Evolutionary conservation across 2,113 vertebrate genomes (phyloP).

Genomic region (Suncus etruscus): DNA sequence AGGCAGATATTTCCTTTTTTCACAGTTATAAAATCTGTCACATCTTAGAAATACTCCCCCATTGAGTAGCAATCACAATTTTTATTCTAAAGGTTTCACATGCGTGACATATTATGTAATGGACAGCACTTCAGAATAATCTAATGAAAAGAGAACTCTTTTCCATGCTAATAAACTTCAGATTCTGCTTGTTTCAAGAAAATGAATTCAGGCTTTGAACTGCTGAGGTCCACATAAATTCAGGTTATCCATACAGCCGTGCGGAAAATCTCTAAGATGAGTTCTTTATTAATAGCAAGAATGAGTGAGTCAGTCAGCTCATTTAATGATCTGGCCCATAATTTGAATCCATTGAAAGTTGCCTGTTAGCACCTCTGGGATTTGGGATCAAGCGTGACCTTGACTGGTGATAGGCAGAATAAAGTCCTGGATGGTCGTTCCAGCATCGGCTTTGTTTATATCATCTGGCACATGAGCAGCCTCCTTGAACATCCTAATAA

Average conservation of each 20-base stretch:
- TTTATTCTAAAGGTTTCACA: constrained; percentile 81
- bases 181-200: constrained; percentile 79
- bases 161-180: constrained; percentile 82
- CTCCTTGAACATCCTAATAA: constrained; percentile 59
- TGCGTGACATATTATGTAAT: constrained; percentile 65
- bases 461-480: constrained; percentile 62
- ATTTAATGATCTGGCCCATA: constrained; percentile 86
- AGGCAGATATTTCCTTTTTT: constrained; percentile 74
- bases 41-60: constrained; percentile 77
- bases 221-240: constrained; percentile 86
- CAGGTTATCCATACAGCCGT: constrained; percentile 82
- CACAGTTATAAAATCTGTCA: constrained; percentile 73
- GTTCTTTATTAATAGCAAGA: constrained; percentile 85
- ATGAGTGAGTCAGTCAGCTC: constrained; percentile 81
- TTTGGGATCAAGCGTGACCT: constrained; percentile 84
- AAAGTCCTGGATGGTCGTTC: constrained; percentile 74
- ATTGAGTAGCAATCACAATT: constrained; percentile 73
- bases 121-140: constrained; percentile 80
- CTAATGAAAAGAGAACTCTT: constrained; percentile 79
- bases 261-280: constrained; percentile 86
- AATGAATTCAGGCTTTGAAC: constrained; percentile 82
- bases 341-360: constrained; percentile 85
- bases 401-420: constrained; percentile 77
- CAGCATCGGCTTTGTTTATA: constrained; percentile 72
- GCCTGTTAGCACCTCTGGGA: constrained; percentile 82